These are phyloP conservation scores for Ispidina picta DNA, from an alignment of 2,797 vertebrate species.

Conservation along the genomic window DNA sequence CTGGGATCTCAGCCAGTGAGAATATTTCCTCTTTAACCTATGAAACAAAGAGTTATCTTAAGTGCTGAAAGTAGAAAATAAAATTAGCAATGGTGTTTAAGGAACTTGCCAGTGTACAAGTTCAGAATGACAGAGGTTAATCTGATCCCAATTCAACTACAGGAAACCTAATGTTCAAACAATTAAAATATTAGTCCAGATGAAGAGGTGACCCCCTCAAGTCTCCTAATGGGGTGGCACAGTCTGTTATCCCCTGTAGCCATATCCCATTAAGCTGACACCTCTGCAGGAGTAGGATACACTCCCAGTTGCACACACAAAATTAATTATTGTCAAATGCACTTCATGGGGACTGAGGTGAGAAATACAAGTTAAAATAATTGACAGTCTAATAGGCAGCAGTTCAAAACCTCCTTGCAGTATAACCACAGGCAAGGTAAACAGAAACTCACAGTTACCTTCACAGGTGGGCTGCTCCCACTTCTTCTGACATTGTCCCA, in stretches of 20 bases:
- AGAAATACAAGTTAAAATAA: conserved; percentile 39
- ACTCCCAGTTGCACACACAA: conserved; percentile 19
- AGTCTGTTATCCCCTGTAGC: conserved; percentile 37
- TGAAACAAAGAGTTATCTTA: conserved; percentile 52
- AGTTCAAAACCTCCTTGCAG: conserved; percentile 31
- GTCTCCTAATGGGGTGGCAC: neutral
- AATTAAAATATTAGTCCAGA: conserved; percentile 59
- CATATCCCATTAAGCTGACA: conserved; percentile 47
- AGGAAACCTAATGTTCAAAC: conserved; percentile 31
- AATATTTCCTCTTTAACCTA: conserved; percentile 55
- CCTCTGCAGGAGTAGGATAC: conserved; percentile 33
- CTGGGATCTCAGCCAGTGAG: conserved; percentile 53
- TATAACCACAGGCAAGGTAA: conserved; percentile 18
- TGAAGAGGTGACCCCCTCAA: conserved; percentile 19
- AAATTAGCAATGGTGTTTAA: conserved; percentile 52
- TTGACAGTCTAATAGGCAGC: conserved; percentile 22
- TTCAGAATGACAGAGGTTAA: conserved; percentile 60
- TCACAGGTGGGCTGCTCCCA: neutral
- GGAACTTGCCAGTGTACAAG: conserved; percentile 30
- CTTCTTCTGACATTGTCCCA: neutral
- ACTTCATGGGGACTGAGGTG: conserved; percentile 36
- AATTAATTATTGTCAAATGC: conserved; percentile 60
- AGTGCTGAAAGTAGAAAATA: conserved; percentile 51
- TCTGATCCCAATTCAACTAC: conserved; percentile 34
- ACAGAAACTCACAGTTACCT: neutral